Conservation (phyloP, 1,140 invertebrate genomes). For the Procambarus virginalis region DNA sequence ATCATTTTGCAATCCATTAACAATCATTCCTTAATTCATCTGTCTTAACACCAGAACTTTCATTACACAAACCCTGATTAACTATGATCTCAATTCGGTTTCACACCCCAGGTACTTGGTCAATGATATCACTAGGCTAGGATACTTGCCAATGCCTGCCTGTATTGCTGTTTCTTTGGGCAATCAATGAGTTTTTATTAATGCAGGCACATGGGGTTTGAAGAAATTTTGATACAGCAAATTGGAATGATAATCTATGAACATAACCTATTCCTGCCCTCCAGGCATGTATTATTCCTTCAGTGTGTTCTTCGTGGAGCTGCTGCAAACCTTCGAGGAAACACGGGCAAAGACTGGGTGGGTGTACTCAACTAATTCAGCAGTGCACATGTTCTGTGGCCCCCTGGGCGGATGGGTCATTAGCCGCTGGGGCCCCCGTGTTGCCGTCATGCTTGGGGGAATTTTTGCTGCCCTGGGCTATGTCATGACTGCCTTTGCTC, state of each 20-base stretch:
- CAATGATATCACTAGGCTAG: no score
- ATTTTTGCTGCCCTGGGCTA: constrained; percentile 76
- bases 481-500: constrained; percentile 75
- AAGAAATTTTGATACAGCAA: neutral
- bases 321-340: constrained; percentile 70
- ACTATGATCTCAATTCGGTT: no score
- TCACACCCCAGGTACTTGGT: no score
- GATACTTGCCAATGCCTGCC: no score
- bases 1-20: no score
- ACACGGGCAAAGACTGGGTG: constrained; percentile 71
- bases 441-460: constrained; percentile 76
- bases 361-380: constrained; percentile 72
- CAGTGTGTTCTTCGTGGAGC: constrained; percentile 71
- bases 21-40: no score
- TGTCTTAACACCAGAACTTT: no score
- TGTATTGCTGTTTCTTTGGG: no score
- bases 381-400: constrained; percentile 70
- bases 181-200: no score
- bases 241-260: no score
- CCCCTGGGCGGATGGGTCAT: constrained; percentile 71
- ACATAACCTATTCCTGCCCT: neutral
- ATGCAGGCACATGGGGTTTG: neutral
- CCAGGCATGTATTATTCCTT: constrained; percentile 71
- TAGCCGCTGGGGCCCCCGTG: constrained; percentile 75
- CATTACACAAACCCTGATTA: no score